Evolutionary conservation across 37 sponge, comb jelly and placozoan species (phyloP), one percentile per base, ranked within the genome.

Genomic region (Geodia barretti): DNA sequence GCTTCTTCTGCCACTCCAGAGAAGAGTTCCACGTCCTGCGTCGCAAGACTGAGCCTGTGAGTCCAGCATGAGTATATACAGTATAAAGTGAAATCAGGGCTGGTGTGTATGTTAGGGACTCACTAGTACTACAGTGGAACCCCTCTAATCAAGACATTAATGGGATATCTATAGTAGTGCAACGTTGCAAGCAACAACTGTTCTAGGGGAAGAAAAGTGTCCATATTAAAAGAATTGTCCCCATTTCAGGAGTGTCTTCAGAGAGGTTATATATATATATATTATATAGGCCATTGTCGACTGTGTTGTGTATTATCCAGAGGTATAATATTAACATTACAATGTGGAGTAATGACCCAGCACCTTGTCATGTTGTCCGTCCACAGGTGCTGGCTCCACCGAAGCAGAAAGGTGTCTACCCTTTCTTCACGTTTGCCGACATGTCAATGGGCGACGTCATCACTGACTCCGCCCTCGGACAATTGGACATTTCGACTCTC

Each of bases 351-450:
- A 17, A 3, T 58, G 60, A 75, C 21, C 7, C 14, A 28, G 60
- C 33, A 5, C 28, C 33, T 24, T 17, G 62, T 76, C 14, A 3
- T 75, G 25, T 81, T 65, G 68, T 35, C 4, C 30, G 81, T 21
- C 54, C n/a, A 24, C 39, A 89, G 90, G 75, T 92, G 28, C 59
- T 89, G 35, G 72, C 86, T 25, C 93, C 93, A 19, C 93, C 93
- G 1, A 40, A 73, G 66, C 93, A 92, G 70, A 76, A 66, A 60
- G 89, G 86, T 23, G 71, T 84, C 41, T 92, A 92, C 33, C 93
- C 93, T 23, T 89, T 92, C 83, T 92, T 92, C 83, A 78, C 86
- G 3, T 92, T 92, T 80, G 33, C 67, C n/a, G 78, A 92, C 41
- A 39, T 62, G 4, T 30, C 81, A 17, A 20, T 65, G 35, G 77